Base-by-base conservation (phyloP, 1,140 invertebrate species). In the Drosophila nannoptera region DNA sequence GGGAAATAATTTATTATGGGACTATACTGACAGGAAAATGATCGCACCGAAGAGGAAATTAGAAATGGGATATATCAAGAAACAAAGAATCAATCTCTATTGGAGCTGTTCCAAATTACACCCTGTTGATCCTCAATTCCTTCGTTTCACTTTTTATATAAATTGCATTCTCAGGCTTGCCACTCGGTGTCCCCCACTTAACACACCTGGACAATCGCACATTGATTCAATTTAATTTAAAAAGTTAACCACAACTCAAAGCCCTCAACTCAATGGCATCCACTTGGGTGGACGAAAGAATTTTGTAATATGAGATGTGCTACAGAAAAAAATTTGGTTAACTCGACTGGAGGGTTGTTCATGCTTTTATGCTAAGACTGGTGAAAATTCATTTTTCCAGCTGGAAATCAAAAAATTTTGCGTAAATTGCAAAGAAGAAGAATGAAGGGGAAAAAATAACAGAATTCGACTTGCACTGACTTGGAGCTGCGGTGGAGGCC, bases 321-420 rank as follows among this genome's bases (percentile, higher is more conserved):
- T 46, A 50, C 42, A 69, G n/a, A 22, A 22, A 22, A 52, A 32
- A 68, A 69, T 60, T 74, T 78, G 56, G 70, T 58, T 61, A 66
- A 66, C 55, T 61, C 46, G 40, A 55, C 32, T 60, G 35, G 31
- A 46, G 66, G 31, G 31, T 7, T 32, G 14, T 43, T 22, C 32
- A 11, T 36, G 12, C 35, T 53, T 36, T 53, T 22, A 38, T 12
- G 5, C n/a, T 43, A 33, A 71, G 62, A 68, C 48, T 72, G 58
- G 66, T 83, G 78, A 66, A 82, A 82, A 82, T 82, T 78, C 75
- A 78, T 83, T 71, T 83, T 64, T 32, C 49, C 63, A 36, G 38
- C 45, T 65, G 46, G 52, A 72, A 82, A 71, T 78, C 55, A 72
- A 72, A 69, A 66, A 73, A 84, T 66, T 53, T 55, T 52, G 60